phyloP scores from a whole-genome alignment of 2,797 vertebrate species.

The Silurus aristotelis region DNA sequence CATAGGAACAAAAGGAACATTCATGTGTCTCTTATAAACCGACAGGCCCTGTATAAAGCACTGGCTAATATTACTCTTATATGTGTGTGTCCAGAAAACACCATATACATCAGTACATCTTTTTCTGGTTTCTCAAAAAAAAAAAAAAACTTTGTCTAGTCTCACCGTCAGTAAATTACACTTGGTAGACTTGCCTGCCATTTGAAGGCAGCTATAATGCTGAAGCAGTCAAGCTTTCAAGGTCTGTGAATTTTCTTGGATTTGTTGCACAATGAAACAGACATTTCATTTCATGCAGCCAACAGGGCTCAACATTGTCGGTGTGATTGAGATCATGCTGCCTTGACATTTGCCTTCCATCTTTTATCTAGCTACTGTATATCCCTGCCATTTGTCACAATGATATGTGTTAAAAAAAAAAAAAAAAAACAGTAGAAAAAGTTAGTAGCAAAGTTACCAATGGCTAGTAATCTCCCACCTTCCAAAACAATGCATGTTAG shows the following conservation, averaged over 20 bases:
- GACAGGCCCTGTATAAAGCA: not conserved
- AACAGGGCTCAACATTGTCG: not conserved
- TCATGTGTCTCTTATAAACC: too few relatives aligned
- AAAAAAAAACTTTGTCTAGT: not conserved
- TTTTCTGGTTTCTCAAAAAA: not conserved
- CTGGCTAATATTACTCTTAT: slow-evolving; percentile 1
- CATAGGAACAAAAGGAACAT: too few relatives aligned
- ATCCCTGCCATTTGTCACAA: not conserved
- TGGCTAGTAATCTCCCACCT: not conserved
- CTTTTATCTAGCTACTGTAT: slow-evolving; percentile 1
- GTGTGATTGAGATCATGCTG: slow-evolving; percentile 6
- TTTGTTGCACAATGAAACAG: slow-evolving; percentile 1
- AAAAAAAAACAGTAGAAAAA: not conserved
- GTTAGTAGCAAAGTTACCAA: not conserved
- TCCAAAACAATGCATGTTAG: not conserved
- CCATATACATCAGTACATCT: not conserved
- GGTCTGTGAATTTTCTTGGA: slow-evolving; percentile 1
- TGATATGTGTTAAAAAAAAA: too few relatives aligned
- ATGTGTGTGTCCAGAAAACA: not conserved
- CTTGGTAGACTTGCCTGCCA: not conserved
- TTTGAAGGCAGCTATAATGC: not conserved
- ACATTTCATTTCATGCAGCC: slow-evolving; percentile 21
- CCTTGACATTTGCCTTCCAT: slow-evolving; percentile 49
- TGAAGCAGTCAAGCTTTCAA: not conserved
- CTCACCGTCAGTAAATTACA: not conserved